phyloP scores from a whole-genome alignment of 1,140 invertebrate genomes.

The Cydia splendana region DNA sequence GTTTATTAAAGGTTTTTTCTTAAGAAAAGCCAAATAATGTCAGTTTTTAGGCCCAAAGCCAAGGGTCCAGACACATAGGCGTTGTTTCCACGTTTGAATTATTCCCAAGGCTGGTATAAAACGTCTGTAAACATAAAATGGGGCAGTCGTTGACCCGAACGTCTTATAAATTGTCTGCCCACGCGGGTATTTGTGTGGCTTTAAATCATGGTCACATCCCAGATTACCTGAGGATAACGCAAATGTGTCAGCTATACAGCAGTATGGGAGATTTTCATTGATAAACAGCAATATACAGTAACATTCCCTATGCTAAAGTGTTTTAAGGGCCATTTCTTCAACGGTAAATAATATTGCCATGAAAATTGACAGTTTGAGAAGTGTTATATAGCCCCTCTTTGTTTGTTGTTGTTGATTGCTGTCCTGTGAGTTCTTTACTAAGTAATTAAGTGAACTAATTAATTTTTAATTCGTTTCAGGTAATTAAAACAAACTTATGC shows the following conservation, averaged over 20 bases:
- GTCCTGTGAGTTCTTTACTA: too few species aligned
- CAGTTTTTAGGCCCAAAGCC: conserved; percentile 4
- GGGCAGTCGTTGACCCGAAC: conserved; percentile 19
- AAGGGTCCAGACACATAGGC: background rate
- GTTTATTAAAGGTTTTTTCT: background rate
- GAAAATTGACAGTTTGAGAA: too few species aligned
- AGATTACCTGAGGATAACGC: background rate
- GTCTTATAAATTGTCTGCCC: conserved; percentile 14
- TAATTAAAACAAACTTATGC: background rate
- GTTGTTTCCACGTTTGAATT: background rate
- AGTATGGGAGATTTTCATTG: background rate
- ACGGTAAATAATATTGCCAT: too few species aligned
- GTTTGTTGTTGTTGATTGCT: too few species aligned
- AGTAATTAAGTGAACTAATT: background rate
- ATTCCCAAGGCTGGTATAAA: background rate
- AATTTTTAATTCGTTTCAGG: background rate
- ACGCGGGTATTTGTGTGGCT: background rate
- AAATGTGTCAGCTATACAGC: background rate
- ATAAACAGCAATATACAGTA: background rate
- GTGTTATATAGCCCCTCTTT: too few species aligned
- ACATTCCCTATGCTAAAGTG: too few species aligned
- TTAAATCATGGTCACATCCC: conserved; percentile 12
- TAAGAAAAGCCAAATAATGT: background rate
- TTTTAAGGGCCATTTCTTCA: too few species aligned
- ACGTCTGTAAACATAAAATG: conserved; percentile 20